Conservation (phyloP, 2,113 vertebrate species). For the Ramphastos sulfuratus region DNA sequence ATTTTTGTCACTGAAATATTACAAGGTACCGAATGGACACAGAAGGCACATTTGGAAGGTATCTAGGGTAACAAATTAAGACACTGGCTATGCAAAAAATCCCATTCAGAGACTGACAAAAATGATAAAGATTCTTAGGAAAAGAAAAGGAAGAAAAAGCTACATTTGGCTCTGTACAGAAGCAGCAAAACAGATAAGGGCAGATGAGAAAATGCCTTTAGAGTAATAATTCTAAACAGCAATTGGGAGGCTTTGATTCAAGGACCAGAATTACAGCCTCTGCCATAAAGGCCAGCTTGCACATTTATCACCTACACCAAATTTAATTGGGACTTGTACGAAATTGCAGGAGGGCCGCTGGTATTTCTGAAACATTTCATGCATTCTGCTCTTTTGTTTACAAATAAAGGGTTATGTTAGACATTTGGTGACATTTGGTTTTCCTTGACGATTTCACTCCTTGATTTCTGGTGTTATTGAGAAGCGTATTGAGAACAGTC, state of each 20-base stretch:
- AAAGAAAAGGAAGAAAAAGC: slow-evolving; percentile 60
- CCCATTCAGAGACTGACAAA: slow-evolving; percentile 27
- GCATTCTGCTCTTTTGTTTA: slow-evolving; percentile 72
- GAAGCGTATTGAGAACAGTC: slow-evolving; percentile 19
- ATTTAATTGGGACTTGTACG: slow-evolving; percentile 63
- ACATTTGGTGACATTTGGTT: slow-evolving; percentile 73
- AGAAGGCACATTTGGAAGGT: slow-evolving; percentile 32
- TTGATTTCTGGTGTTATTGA: slow-evolving; percentile 50
- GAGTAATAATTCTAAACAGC: slow-evolving; percentile 60
- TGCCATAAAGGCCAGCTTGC: slow-evolving; percentile 61
- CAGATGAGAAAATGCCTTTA: slow-evolving; percentile 60
- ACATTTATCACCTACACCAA: slow-evolving; percentile 58
- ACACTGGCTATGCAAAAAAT: slow-evolving; percentile 13
- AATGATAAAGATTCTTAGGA: slow-evolving; percentile 27
- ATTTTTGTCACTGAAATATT: slow-evolving; percentile 42
- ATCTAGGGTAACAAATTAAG: slow-evolving; percentile 35
- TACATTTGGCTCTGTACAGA: slow-evolving; percentile 62
- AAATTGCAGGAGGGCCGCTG: slow-evolving; percentile 66
- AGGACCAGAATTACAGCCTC: slow-evolving; percentile 58
- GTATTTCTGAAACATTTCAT: slow-evolving; percentile 65
- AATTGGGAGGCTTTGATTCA: slow-evolving; percentile 61
- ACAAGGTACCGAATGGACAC: slow-evolving; percentile 30
- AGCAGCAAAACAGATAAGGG: slow-evolving; percentile 47
- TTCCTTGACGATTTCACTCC: slow-evolving; percentile 64
- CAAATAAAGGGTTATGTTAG: slow-evolving; percentile 79